phyloP scores from a whole-genome alignment of 2,888 invertebrate species.

The Leptopilina myrica region DNA sequence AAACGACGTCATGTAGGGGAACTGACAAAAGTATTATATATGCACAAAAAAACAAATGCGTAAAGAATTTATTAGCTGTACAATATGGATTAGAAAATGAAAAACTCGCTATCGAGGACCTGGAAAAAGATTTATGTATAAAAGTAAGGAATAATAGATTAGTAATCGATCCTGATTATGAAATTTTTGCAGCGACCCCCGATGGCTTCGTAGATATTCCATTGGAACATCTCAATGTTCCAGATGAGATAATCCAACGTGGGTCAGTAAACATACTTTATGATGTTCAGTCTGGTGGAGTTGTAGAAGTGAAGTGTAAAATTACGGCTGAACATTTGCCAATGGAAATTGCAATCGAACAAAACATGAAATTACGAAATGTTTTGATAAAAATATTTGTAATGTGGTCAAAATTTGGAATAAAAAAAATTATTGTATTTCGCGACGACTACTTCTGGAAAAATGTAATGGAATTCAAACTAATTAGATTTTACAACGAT shows the following conservation, averaged over 20 bases:
- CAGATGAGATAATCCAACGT: background rate
- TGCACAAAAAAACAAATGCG: slow-evolving; percentile 15
- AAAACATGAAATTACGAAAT: background rate
- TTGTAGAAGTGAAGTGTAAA: slow-evolving; percentile 54
- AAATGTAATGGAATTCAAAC: slow-evolving; percentile 49
- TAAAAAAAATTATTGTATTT: slow-evolving; percentile 48
- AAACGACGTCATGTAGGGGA: slow-evolving; percentile 44
- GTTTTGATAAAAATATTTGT: slow-evolving; percentile 52
- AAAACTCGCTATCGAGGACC: slow-evolving; percentile 31
- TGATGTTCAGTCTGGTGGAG: slow-evolving; percentile 38
- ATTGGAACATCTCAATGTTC: background rate
- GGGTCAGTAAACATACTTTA: background rate
- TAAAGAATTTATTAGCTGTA: background rate
- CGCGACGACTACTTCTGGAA: slow-evolving; percentile 57
- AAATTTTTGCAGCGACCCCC: slow-evolving; percentile 48
- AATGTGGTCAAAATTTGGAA: slow-evolving; percentile 52
- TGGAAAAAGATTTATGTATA: slow-evolving; percentile 18
- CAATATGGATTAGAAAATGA: slow-evolving; percentile 53
- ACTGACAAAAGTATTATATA: slow-evolving; percentile 50
- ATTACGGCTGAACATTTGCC: slow-evolving; percentile 7
- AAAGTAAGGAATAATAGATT: slow-evolving; percentile 44
- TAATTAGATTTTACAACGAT: slow-evolving; percentile 53
- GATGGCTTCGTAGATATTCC: slow-evolving; percentile 50
- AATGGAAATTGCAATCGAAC: slow-evolving; percentile 42
- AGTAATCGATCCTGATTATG: slow-evolving; percentile 45